These are phyloP conservation scores for Lineus longissimus DNA, from an alignment of 1,140 invertebrate species.

Conservation along the genomic window DNA sequence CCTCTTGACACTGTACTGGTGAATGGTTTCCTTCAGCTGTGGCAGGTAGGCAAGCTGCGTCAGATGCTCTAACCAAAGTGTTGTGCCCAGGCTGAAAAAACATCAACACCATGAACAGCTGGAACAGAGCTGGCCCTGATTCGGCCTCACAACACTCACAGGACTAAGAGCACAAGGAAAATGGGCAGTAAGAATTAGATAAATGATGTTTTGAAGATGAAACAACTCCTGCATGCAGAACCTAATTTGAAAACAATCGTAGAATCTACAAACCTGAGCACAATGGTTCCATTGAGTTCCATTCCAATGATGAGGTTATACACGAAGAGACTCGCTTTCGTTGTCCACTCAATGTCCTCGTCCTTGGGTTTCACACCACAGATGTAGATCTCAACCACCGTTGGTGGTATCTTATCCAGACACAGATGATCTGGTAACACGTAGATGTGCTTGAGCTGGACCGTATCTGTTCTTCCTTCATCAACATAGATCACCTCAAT, in stretches of 20 bases:
- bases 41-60: constrained; percentile 18
- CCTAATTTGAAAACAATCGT: too few species aligned
- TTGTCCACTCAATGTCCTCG: constrained; percentile 34
- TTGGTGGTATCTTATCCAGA: background rate
- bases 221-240: too few species aligned
- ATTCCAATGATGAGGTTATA: constrained; percentile 18
- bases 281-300: constrained; percentile 26
- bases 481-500: constrained; percentile 30
- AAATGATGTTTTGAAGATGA: too few species aligned
- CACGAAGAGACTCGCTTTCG: constrained; percentile 24
- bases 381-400: constrained; percentile 35
- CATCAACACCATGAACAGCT: too few species aligned
- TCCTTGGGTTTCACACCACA: constrained; percentile 35
- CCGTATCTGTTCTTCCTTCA: constrained; percentile 20
- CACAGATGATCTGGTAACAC: constrained; percentile 22
- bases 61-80: constrained; percentile 33
- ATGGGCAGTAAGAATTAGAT: too few species aligned
- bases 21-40: constrained; percentile 12
- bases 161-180: too few species aligned
- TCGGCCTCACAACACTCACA: too few species aligned
- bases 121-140: too few species aligned
- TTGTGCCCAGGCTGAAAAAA: constrained; percentile 24
- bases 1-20: constrained; percentile 20
- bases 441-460: constrained; percentile 19
- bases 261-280: constrained; percentile 27